These are phyloP conservation scores for Heliconius charithonia DNA, from an alignment of 2,888 invertebrate genomes.

Conservation along the genomic window DNA sequence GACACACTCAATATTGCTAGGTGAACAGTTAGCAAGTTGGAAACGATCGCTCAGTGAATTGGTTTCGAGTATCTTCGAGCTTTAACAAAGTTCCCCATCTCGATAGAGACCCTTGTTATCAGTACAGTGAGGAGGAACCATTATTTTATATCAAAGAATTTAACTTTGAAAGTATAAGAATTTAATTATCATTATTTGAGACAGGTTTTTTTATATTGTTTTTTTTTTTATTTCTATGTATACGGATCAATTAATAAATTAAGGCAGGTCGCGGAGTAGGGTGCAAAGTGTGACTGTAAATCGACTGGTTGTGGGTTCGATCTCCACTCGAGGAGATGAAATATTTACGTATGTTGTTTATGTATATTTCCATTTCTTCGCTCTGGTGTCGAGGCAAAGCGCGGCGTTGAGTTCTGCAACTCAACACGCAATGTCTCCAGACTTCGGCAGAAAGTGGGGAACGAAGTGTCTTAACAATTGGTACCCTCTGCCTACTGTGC, in stretches of 20 bases:
- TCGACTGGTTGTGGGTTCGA: too few relatives aligned
- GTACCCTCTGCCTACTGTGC: too few relatives aligned
- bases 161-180: background rate
- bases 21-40: conserved; percentile 1
- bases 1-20: conserved; percentile 16
- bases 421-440: too few relatives aligned
- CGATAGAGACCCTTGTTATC: conserved; percentile 14
- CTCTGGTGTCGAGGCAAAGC: too few relatives aligned
- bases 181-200: background rate
- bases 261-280: too few relatives aligned
- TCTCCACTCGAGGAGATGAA: too few relatives aligned
- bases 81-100: conserved; percentile 10
- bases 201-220: background rate
- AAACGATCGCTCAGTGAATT: conserved; percentile 9
- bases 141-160: background rate
- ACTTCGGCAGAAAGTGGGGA: too few relatives aligned
- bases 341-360: too few relatives aligned
- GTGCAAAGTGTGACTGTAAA: too few relatives aligned
- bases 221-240: background rate
- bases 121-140: background rate
- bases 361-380: too few relatives aligned
- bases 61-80: conserved; percentile 13
- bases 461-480: too few relatives aligned
- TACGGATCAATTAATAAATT: background rate
- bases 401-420: too few relatives aligned